Evolutionary conservation across 2,888 invertebrate species (phyloP).

Genomic region (Morpho achilles): DNA sequence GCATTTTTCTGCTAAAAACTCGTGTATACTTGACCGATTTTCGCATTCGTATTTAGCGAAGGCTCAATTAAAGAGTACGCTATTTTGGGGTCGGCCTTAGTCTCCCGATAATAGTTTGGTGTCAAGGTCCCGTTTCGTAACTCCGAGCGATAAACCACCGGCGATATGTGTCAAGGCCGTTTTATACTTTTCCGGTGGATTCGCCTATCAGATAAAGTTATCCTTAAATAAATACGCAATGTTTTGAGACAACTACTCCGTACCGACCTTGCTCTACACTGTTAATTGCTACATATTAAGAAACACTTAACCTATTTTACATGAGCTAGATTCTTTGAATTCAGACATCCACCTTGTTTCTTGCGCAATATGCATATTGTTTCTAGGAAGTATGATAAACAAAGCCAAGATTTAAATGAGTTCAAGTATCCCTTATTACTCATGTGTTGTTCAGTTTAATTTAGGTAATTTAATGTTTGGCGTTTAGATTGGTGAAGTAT

Average conservation of each 20-base stretch:
- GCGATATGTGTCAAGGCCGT: constrained; percentile 63
- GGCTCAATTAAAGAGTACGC: constrained; percentile 59
- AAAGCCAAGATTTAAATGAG: constrained; percentile 27
- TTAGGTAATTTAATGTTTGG: constrained; percentile 16
- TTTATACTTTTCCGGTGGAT: constrained; percentile 48
- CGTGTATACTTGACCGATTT: constrained; percentile 71
- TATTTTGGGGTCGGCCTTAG: constrained; percentile 70
- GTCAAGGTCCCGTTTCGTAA: constrained; percentile 73
- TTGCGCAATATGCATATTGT: constrained; percentile 44
- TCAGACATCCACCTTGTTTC: constrained; percentile 34
- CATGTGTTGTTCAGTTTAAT: constrained; percentile 23
- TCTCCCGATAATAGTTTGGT: constrained; percentile 71
- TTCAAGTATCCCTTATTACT: constrained; percentile 27
- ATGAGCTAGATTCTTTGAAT: constrained; percentile 55
- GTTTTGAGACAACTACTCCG: constrained; percentile 40
- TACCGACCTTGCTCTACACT: constrained; percentile 54
- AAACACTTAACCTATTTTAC: constrained; percentile 71
- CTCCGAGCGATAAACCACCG: constrained; percentile 41
- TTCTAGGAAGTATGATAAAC: constrained; percentile 42
- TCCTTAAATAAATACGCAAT: constrained; percentile 29
- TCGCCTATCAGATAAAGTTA: constrained; percentile 37
- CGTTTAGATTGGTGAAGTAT: constrained; percentile 15
- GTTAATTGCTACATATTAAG: constrained; percentile 71
- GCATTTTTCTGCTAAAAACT: constrained; percentile 41
- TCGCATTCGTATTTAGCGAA: constrained; percentile 45